Evolutionary conservation across 2,113 vertebrate species (phyloP), one percentile per base, ranked within the genome.

Genomic region (Agapornis roseicollis): DNA sequence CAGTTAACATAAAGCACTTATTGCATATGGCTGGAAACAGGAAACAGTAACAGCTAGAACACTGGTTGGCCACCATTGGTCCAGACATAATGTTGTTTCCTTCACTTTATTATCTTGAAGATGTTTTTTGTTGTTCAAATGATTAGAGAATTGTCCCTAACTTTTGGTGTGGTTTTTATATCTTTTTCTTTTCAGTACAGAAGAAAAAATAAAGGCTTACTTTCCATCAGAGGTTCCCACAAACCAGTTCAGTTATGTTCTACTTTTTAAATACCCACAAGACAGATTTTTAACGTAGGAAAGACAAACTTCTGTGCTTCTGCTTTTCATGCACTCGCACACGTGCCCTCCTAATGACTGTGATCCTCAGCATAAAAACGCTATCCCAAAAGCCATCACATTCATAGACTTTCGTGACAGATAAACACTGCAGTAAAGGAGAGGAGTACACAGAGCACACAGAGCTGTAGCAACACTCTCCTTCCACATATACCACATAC

Each of bases 121-220:
- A 50, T 39, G 6, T 19, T 86, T 86, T 71, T 79, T 89, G 29
- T 64, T 78, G 49, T 95, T 95, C 52, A 70, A 17, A 64, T 52
- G 44, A 91, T 74, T 77, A 35, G 19, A 79, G 33, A 60, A 61
- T 68, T 88, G 71, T 81, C 68, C 63, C 64, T 65, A 37, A 53
- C 4, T 77, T 78, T 77, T 86, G 44, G 11, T 56, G 20, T 52
- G 29, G 37, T 63, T 82, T 86, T 91, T 52, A 47, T 44, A 35
- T 74, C 42, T 70, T 81, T 76, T 85, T 82, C 53, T 61, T 89
- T 85, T 41, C 46, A 50, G 20, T 55, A 61, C 37, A 63, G 37
- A 49, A 71, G 66, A 63, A 63, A 63, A 95, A 96, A 95, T 90
- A 96, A 95, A 97, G 39, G 16, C 10, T 31, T 72, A 13, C 29